These are phyloP conservation scores for Danio kyathit DNA, from an alignment of 2,797 vertebrate species.

Conservation along the genomic window DNA sequence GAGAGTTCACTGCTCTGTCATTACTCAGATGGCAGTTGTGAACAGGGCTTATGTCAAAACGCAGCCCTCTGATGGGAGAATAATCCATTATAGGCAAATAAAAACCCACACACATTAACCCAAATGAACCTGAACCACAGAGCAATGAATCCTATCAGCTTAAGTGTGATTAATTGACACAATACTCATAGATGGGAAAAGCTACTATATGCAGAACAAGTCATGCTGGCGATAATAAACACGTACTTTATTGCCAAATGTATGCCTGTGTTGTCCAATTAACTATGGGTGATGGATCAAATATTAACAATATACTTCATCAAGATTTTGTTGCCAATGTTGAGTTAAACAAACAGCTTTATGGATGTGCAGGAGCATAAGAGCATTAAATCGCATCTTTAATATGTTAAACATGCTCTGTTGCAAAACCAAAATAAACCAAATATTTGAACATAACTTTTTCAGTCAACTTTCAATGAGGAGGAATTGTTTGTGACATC, in stretches of 20 bases:
- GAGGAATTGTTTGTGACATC: no score
- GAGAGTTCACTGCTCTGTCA: slow-evolving; percentile 34
- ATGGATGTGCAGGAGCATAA: neutral
- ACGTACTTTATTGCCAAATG: neutral
- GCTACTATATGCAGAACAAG: slow-evolving; percentile 15
- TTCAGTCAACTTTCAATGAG: no score
- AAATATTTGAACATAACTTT: no score
- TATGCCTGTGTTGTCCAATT: neutral
- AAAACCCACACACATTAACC: slow-evolving; percentile 33
- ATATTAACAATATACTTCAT: neutral
- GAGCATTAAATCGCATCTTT: neutral
- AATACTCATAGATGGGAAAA: slow-evolving; percentile 3
- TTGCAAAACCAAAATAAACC: no score
- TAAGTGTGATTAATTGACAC: slow-evolving; percentile 29
- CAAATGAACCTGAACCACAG: slow-evolving; percentile 18
- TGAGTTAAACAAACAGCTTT: neutral
- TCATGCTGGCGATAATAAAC: neutral
- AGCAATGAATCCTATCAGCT: slow-evolving; percentile 27
- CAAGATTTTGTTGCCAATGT: neutral
- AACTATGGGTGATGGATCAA: neutral
- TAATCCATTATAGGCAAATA: slow-evolving; percentile 35
- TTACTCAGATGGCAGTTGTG: slow-evolving; percentile 31
- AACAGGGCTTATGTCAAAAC: slow-evolving; percentile 22
- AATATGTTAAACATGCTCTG: neutral
- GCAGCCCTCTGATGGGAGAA: slow-evolving; percentile 8